A percentile compares a stretch with the other conserved stretches of the same genome.
Evolutionary conservation across 2,113 vertebrate species (phyloP).

Genomic region (Caranx melampygus): DNA sequence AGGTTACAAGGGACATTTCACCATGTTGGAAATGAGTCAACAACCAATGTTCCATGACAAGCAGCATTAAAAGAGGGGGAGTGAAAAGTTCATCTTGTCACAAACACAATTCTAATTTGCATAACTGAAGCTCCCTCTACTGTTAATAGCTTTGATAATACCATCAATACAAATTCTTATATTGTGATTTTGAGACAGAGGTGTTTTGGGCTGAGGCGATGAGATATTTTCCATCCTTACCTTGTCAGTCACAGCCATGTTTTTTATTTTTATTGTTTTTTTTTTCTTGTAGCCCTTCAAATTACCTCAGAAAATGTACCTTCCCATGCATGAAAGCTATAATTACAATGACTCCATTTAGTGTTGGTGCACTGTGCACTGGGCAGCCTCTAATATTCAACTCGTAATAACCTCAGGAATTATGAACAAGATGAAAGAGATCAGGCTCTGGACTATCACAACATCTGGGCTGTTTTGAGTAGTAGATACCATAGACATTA

Average conservation of each 20-base stretch:
- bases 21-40: slow-evolving; percentile 66
- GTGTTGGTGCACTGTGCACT: slow-evolving; percentile 57
- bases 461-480: slow-evolving; percentile 56
- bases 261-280: slow-evolving; percentile 19
- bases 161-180: slow-evolving; percentile 42
- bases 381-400: slow-evolving; percentile 76
- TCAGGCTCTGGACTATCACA: slow-evolving; percentile 58
- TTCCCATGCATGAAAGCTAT: slow-evolving; percentile 82
- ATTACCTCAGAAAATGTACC: slow-evolving; percentile 78
- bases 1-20: slow-evolving; percentile 54
- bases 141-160: slow-evolving; percentile 72
- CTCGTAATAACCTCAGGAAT: slow-evolving; percentile 74
- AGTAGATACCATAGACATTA: slow-evolving; percentile 55
- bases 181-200: slow-evolving; percentile 37
- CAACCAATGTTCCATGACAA: slow-evolving; percentile 68
- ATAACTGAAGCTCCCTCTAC: slow-evolving; percentile 73
- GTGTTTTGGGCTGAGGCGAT: slow-evolving; percentile 47
- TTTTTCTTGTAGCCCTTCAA: slow-evolving; percentile 66
- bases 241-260: slow-evolving; percentile 55
- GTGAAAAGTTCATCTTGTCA: slow-evolving; percentile 70
- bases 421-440: slow-evolving; percentile 78
- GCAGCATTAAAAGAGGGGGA: slow-evolving; percentile 60
- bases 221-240: slow-evolving; percentile 51
- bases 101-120: slow-evolving; percentile 67
- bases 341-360: slow-evolving; percentile 80